phyloP scores from a whole-genome alignment of 2,797 vertebrate species.

The Gambusia yucatana region DNA sequence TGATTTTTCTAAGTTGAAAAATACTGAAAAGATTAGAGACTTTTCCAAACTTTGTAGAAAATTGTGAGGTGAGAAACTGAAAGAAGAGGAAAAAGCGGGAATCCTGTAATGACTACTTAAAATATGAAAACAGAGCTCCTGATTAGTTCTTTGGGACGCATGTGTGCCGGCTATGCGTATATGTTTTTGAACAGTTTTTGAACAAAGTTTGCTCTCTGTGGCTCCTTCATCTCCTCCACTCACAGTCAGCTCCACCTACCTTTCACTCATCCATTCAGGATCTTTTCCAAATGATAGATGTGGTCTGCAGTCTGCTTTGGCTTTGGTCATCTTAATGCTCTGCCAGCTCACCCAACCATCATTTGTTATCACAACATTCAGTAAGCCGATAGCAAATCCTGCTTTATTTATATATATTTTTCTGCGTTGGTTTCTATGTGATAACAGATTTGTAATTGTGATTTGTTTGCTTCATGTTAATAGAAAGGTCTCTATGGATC shows the following conservation, averaged over 20 bases:
- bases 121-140: background rate
- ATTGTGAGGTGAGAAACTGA: background rate
- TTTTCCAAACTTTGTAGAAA: background rate
- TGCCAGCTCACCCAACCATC: background rate
- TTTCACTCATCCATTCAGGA: constrained; percentile 1
- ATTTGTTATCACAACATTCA: constrained; percentile 1
- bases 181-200: background rate
- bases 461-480: background rate
- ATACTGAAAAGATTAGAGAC: background rate
- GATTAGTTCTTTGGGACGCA: background rate
- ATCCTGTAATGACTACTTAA: background rate
- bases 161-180: background rate
- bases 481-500: background rate
- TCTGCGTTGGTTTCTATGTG: background rate
- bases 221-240: background rate
- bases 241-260: background rate
- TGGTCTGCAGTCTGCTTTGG: background rate
- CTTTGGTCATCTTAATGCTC: background rate
- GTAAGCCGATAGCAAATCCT: background rate
- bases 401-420: background rate
- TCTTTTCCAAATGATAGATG: background rate
- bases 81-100: background rate
- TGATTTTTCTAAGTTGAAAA: background rate
- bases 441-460: background rate
- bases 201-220: background rate